Evolutionary conservation across 2,113 vertebrate species (phyloP).

Genomic region (Garra rufa): DNA sequence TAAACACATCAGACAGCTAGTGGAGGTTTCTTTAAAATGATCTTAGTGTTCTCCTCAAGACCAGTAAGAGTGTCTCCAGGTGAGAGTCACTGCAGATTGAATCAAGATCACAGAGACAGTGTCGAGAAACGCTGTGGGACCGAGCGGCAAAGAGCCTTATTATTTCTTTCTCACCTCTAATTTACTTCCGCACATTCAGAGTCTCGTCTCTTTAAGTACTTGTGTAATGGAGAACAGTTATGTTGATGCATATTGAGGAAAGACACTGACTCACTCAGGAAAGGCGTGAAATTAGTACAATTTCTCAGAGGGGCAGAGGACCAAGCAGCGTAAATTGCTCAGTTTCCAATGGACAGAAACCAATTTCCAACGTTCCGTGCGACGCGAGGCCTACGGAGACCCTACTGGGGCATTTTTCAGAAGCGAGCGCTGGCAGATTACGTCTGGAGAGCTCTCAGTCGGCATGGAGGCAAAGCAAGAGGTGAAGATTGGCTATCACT

Average conservation of each 20-base stretch:
- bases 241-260: slow-evolving; percentile 50
- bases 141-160: slow-evolving; percentile 45
- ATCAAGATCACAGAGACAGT: slow-evolving; percentile 26
- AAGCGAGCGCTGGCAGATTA: slow-evolving; percentile 35
- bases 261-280: slow-evolving; percentile 31
- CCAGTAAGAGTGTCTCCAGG: slow-evolving; percentile 9
- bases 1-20: background rate
- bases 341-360: slow-evolving; percentile 69
- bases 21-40: slow-evolving; percentile 33
- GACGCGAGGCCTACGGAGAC: slow-evolving; percentile 36
- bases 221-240: slow-evolving; percentile 47
- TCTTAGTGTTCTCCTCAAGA: slow-evolving; percentile 14
- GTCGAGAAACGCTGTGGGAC: slow-evolving; percentile 28
- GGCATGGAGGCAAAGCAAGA: slow-evolving; percentile 66
- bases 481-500: slow-evolving; percentile 64
- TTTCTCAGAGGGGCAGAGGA: slow-evolving; percentile 63
- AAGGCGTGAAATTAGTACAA: slow-evolving; percentile 53
- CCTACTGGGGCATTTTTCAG: slow-evolving; percentile 12
- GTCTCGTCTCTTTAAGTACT: slow-evolving; percentile 45
- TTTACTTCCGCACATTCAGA: slow-evolving; percentile 45
- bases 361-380: slow-evolving; percentile 71
- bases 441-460: slow-evolving; percentile 48
- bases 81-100: slow-evolving; percentile 33
- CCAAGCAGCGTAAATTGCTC: slow-evolving; percentile 72
- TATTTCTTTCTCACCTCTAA: slow-evolving; percentile 52